Percentiles rank a stretch among this genome's conserved stretches.
Conservation (phyloP, 2,888 invertebrate genomes). For the Tridacna gigas region DNA sequence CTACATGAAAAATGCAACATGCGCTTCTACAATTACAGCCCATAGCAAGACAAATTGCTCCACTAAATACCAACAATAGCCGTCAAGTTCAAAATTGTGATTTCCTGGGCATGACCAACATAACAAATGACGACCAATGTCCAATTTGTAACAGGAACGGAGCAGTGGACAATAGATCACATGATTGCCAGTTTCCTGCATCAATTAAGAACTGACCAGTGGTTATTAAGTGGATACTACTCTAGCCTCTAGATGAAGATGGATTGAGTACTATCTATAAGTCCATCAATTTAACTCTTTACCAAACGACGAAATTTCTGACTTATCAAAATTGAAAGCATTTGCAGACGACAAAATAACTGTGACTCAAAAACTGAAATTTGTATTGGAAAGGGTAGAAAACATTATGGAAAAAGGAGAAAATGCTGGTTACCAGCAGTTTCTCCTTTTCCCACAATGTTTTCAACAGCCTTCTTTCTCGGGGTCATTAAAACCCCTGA, state of each 20-base stretch:
- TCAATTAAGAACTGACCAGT: constrained; percentile 45
- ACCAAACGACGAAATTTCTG: too few species aligned
- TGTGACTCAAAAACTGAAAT: too few species aligned
- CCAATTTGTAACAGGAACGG: constrained; percentile 21
- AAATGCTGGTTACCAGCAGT: too few species aligned
- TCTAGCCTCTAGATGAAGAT: background rate
- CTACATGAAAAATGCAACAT: constrained; percentile 35
- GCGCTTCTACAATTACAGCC: constrained; percentile 6
- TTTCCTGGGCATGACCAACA: constrained; percentile 42
- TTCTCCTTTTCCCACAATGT: too few species aligned
- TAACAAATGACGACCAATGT: constrained; percentile 44
- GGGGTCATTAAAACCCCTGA: too few species aligned
- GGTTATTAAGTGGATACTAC: constrained; percentile 36
- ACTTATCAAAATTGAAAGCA: too few species aligned
- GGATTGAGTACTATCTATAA: background rate
- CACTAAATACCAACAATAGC: constrained; percentile 33
- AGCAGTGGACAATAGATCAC: constrained; percentile 48
- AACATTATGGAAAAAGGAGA: too few species aligned
- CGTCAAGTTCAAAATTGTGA: constrained; percentile 11
- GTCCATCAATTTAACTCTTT: too few species aligned
- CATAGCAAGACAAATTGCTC: constrained; percentile 45
- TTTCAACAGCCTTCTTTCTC: too few species aligned
- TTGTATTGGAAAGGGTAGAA: too few species aligned
- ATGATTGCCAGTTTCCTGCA: constrained; percentile 33
- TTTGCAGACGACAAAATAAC: too few species aligned